Evolutionary conservation across 2,797 vertebrate species (phyloP), one percentile per base, ranked within the genome.

Genomic region (Taeniopygia guttata): DNA sequence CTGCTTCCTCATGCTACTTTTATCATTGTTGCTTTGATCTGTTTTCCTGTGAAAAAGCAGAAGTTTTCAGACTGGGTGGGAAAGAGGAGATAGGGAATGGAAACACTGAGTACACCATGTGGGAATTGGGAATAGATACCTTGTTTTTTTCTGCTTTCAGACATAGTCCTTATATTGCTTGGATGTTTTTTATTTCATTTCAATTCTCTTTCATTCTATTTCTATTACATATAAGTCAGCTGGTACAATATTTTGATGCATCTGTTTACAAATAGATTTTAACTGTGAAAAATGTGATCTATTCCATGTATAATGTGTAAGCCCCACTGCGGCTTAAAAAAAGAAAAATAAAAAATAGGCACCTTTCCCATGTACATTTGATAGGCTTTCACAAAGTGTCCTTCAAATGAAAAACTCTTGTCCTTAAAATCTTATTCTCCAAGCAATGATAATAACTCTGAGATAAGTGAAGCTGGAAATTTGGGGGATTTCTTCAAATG

Each of bases 211-310:
- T 64, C 18, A 34, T 72, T 72, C 26, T 64, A 13, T 76, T 85
- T 80, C 52, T 34, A 16, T 73, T 62, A 48, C 26, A 20, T 42
- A 2, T 46, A 84, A 66, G 14, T 70, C 60, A 84, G 19, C 26
- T 90, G 27, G 16, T 77, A 25, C 42, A 60, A 30, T 82, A 73
- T 68, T 82, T 88, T 60, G 42, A 90, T 77, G 43, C 8, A 60
- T 89, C 60, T 84, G 30, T 60, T 90, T 95, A 42, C 55, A 94
- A 79, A 91, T 63, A 56, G 29, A 52, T 94, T 87, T 90, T 86
- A 96, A 52, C 63, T 68, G 27, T 84, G 80, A 94, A 93, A 92
- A 94, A 86, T 79, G 8, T 32, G 6, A 38, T 87, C 42, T 87
- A n/a, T 94, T 88, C 26, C 32, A 38, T 34, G 9, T 59, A 38